phyloP scores from a whole-genome alignment of 1,140 invertebrate genomes.

The Rhynchophorus ferrugineus region DNA sequence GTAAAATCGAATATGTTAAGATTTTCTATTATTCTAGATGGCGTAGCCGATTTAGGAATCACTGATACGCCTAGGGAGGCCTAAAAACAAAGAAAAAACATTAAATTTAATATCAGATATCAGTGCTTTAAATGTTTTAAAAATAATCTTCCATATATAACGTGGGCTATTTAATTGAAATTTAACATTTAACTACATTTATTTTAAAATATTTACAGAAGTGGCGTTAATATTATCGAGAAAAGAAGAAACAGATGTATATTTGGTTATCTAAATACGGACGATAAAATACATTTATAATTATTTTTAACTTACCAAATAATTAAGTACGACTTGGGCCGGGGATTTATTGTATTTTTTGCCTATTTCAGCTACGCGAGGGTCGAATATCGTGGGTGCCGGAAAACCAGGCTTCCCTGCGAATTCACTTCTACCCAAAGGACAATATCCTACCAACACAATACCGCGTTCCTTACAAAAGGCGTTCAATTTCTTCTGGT shows the following conservation, averaged over 20 bases:
- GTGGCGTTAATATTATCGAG: too few relatives aligned
- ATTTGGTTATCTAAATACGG: too few relatives aligned
- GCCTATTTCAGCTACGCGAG: constrained; percentile 51
- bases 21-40: constrained; percentile 67
- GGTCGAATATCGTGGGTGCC: constrained; percentile 48
- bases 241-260: too few relatives aligned
- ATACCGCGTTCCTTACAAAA: constrained; percentile 57
- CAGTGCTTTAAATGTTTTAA: too few relatives aligned
- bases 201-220: too few relatives aligned
- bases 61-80: constrained; percentile 56
- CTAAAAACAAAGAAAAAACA: too few relatives aligned
- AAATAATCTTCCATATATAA: too few relatives aligned
- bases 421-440: constrained; percentile 49
- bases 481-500: constrained; percentile 54
- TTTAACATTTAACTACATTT: too few relatives aligned
- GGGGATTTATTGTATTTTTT: constrained; percentile 60
- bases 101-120: too few relatives aligned
- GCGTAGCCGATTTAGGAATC: constrained; percentile 76
- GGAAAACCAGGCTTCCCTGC: constrained; percentile 44
- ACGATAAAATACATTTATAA: not conserved
- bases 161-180: too few relatives aligned
- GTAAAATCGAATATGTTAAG: constrained; percentile 71
- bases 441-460: constrained; percentile 53
- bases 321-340: constrained; percentile 61
- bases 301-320: constrained; percentile 49